These are phyloP conservation scores for Eudyptes chrysolophus DNA, from an alignment of 2,113 vertebrate genomes.

Conservation along the genomic window DNA sequence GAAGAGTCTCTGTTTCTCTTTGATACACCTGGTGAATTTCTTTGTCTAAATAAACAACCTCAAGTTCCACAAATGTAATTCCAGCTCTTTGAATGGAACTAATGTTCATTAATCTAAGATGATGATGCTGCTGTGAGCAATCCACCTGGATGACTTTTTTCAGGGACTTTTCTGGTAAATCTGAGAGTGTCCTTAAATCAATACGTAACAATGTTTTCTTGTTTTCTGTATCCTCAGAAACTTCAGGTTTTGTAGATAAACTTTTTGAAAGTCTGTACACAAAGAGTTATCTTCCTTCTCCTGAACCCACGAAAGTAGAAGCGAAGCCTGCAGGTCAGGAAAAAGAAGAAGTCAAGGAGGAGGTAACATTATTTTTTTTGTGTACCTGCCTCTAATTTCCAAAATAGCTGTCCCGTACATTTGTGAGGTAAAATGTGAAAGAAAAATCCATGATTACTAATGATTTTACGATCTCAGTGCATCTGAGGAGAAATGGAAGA, in stretches of 20 bases:
- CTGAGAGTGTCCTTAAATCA: neutral
- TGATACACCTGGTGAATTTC: neutral
- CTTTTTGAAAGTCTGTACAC: slow-evolving; percentile 95
- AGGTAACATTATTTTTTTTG: slow-evolving; percentile 63
- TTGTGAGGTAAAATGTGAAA: neutral
- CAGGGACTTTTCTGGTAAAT: neutral
- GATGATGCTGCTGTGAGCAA: neutral
- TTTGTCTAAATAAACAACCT: neutral
- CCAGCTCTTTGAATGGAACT: neutral
- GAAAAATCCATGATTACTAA: neutral
- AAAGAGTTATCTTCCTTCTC: slow-evolving; percentile 89
- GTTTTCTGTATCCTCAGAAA: slow-evolving; percentile 82
- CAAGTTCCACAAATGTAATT: neutral
- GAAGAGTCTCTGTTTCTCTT: neutral
- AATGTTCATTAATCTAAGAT: neutral
- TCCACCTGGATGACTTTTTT: neutral
- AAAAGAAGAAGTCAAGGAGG: slow-evolving; percentile 85
- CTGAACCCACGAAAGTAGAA: slow-evolving; percentile 87
- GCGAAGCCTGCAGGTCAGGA: slow-evolving; percentile 80
- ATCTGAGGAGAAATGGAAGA: neutral
- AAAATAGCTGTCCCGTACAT: neutral
- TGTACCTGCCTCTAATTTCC: neutral
- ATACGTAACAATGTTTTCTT: neutral
- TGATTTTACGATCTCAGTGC: neutral
- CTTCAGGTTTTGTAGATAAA: slow-evolving; percentile 96